Conservation (phyloP, 2,888 invertebrate species). For the Argyra leucocephala region DNA sequence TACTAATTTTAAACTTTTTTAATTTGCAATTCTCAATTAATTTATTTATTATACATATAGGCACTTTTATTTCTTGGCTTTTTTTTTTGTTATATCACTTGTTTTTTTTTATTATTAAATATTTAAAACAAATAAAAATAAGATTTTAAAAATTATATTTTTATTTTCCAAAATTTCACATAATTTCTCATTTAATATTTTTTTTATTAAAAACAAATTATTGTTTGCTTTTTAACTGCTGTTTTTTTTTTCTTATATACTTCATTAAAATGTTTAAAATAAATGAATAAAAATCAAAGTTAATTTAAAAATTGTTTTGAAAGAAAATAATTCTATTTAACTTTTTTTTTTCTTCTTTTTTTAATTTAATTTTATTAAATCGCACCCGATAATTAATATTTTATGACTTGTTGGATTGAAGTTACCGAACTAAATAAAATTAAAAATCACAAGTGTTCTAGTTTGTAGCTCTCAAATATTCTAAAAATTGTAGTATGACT, state of each 20-base stretch:
- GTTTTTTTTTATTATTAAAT: not conserved
- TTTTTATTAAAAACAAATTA: not conserved
- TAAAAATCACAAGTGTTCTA: conserved; percentile 42
- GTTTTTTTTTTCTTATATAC: not conserved
- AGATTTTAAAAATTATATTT: too few species aligned
- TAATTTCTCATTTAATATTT: not conserved
- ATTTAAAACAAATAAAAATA: too few species aligned
- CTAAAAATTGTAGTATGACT: conserved; percentile 10
- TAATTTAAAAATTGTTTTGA: not conserved
- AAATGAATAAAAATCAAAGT: not conserved
- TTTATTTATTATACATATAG: not conserved
- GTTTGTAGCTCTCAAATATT: conserved; percentile 25
- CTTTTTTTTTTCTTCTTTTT: not conserved
- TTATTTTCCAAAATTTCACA: not conserved
- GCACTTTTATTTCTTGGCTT: conserved; percentile 3
- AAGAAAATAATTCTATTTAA: not conserved
- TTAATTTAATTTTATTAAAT: not conserved
- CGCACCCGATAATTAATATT: not conserved
- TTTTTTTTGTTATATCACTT: not conserved
- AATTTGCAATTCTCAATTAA: not conserved
- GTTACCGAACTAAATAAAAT: conserved; percentile 37
- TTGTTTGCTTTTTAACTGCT: not conserved
- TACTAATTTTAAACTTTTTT: not conserved
- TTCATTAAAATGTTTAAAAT: not conserved
- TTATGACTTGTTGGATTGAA: conserved; percentile 12